These are phyloP conservation scores for Acronicta leporina DNA, from an alignment of 2,888 invertebrate species.

Conservation along the genomic window DNA sequence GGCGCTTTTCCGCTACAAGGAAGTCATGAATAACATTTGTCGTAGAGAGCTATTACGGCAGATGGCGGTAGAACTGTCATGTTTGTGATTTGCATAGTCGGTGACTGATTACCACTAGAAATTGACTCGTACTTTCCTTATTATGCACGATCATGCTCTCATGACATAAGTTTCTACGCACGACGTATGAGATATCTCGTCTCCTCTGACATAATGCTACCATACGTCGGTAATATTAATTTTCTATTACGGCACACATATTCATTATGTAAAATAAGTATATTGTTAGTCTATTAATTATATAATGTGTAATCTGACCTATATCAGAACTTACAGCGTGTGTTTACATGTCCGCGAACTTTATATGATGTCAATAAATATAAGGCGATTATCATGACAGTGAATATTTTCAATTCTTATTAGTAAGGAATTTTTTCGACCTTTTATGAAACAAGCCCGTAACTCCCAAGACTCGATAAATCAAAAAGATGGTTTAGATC, in stretches of 20 bases:
- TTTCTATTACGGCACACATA: constrained; percentile 44
- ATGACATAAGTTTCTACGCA: constrained; percentile 35
- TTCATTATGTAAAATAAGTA: constrained; percentile 53
- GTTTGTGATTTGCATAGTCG: constrained; percentile 5
- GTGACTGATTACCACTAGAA: constrained; percentile 13
- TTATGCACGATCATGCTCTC: constrained; percentile 40
- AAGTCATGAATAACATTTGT: neutral
- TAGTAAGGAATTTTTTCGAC: no score
- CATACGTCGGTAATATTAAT: constrained; percentile 53
- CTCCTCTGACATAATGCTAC: constrained; percentile 54
- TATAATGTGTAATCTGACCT: constrained; percentile 31
- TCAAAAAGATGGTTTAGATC: no score
- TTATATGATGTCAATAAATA: neutral
- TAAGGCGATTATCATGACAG: no score
- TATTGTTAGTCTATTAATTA: constrained; percentile 34
- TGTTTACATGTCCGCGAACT: neutral
- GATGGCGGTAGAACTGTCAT: neutral
- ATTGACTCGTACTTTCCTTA: constrained; percentile 27
- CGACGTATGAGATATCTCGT: constrained; percentile 38
- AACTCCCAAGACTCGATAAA: no score
- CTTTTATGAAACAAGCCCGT: no score
- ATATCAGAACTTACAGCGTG: constrained; percentile 3
- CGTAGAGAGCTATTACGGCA: constrained; percentile 1
- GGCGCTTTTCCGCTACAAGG: neutral
- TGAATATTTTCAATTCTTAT: neutral